Evolutionary conservation across 2,888 invertebrate species (phyloP), one percentile per base, ranked within the genome.

Genomic region (Lutraria lutraria): DNA sequence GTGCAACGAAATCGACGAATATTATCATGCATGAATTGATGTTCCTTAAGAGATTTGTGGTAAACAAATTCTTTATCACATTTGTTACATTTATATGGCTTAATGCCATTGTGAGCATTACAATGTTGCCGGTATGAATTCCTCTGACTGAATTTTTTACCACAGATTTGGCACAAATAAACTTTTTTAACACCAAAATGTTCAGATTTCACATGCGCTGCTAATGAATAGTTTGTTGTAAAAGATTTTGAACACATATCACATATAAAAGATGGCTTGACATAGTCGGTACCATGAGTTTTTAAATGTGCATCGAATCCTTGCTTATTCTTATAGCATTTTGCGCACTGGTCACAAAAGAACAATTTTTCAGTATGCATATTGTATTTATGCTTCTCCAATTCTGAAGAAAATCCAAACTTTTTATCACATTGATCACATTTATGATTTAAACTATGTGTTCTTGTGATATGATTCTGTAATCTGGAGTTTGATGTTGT

Each of bases 1-100:
- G 92, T 93, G 90, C 97, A 97, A 76, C 94, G 95, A 93, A 97
- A 97, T 81, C 95, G 94, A 54, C 95, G 94, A 13, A 94, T 93
- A 68, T 95, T 95, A 85, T 95, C 93, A 91, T 96, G 96, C 92
- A 96, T 95, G 88, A 95, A 95, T 76, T 94, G 94, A 92, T 96
- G 96, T 82, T 95, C 95, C 85, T 94, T 94, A 31, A 95, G 86
- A 0, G 95, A 95, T 87, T 95, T 95, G 84, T 95, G 94, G 89
- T 95, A 95, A 0, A 95, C 93, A 88, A 95, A 95, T 4, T 93
- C 92, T 87, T 90, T 90, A 1, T 93, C 94, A 93, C 95, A 95
- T 25, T 94, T 81, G 16, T 94, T 94, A 94, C 95, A 95, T n/a
- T 93, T 89, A 88, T 93, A 95, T 12, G 95, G 95, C 54, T 92